These are phyloP conservation scores for Apocrypta bakeri DNA, from an alignment of 1,140 invertebrate genomes.

Conservation along the genomic window DNA sequence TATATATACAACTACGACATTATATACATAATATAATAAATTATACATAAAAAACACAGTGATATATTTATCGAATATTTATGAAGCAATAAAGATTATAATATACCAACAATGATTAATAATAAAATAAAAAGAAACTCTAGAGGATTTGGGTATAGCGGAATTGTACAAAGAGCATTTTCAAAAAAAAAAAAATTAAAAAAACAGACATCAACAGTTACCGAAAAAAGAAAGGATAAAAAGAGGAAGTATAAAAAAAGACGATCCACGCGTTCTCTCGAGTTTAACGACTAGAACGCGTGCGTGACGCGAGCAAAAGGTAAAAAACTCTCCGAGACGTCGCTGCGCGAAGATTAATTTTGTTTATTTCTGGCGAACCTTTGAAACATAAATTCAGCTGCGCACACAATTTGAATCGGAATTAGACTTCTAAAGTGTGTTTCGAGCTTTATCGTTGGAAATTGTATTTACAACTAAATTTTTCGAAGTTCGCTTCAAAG, in stretches of 20 bases:
- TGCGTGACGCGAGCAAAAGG: slow-evolving; percentile 45
- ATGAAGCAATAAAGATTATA: slow-evolving; percentile 66
- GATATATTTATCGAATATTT: slow-evolving; percentile 74
- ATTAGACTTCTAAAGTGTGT: not conserved
- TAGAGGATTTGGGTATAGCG: slow-evolving; percentile 63
- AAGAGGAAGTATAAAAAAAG: slow-evolving; percentile 53
- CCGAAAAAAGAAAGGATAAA: slow-evolving; percentile 41
- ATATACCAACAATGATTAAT: slow-evolving; percentile 39
- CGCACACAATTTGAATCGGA: slow-evolving; percentile 15
- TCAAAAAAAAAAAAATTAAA: slow-evolving; percentile 55
- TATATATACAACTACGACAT: slow-evolving; percentile 58
- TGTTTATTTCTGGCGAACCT: slow-evolving; percentile 20
- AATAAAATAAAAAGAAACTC: not conserved
- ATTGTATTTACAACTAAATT: not conserved
- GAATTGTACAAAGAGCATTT: slow-evolving; percentile 70
- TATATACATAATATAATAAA: slow-evolving; percentile 61
- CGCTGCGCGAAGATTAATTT: slow-evolving; percentile 16
- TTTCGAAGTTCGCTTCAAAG: not conserved
- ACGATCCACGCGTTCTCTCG: slow-evolving; percentile 17
- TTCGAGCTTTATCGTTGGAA: not conserved
- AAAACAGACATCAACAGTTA: slow-evolving; percentile 48
- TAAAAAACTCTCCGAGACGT: slow-evolving; percentile 43
- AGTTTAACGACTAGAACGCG: slow-evolving; percentile 10
- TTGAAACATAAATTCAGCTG: slow-evolving; percentile 17
- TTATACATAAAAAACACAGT: slow-evolving; percentile 67